Base-by-base conservation (phyloP, 2,113 vertebrate genomes). In the Pseudopodoces humilis region DNA sequence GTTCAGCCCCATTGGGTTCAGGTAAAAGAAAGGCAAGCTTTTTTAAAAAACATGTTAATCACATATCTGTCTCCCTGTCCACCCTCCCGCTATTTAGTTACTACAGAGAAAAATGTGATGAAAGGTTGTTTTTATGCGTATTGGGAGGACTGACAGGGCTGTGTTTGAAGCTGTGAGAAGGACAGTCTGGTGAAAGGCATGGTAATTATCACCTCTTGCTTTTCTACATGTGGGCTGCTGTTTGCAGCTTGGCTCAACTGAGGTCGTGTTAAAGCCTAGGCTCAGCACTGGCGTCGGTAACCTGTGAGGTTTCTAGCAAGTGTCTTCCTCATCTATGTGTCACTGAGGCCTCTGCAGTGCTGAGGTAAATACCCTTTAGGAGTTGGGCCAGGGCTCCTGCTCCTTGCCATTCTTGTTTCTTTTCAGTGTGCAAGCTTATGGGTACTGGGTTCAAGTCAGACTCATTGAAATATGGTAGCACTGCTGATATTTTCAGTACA, bases 251-350 rank as follows among this genome's bases (percentile, higher is more conserved):
- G 64, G 27, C 72, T 94, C 22, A 33, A 39, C 18, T 56, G 35
- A 15, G 11, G 21, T 50, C 0, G 0, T 11, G 47, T 37, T 62
- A 77, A 83, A 83, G 47, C 27, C 72, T n/a, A 8, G 31, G 47
- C 37, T 46, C 74, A 41, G 70, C 37, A 10, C 20, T 53, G 75
- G 22, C 15, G 53, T 65, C 64, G 50, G 31, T 56, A 16, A 69
- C n/a, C n/a, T 37, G 11, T 1, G 5, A 37, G 25, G 20, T 72
- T 76, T 79, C 7, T 22, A 44, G 37, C 30, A 44, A 69, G 43
- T 0, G 0, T 8, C 16, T 72, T 64, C 76, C 49, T 88, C 23
- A 8, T 31, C 27, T 52, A 0, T 0, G 0, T 41, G 52, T 56
- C 35, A 6, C 27, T 43, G 58, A 41, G 16, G 30, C 76, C 27